These are phyloP conservation scores for Pterophyllum scalare DNA, from an alignment of 2,113 vertebrate genomes.

Conservation along the genomic window DNA sequence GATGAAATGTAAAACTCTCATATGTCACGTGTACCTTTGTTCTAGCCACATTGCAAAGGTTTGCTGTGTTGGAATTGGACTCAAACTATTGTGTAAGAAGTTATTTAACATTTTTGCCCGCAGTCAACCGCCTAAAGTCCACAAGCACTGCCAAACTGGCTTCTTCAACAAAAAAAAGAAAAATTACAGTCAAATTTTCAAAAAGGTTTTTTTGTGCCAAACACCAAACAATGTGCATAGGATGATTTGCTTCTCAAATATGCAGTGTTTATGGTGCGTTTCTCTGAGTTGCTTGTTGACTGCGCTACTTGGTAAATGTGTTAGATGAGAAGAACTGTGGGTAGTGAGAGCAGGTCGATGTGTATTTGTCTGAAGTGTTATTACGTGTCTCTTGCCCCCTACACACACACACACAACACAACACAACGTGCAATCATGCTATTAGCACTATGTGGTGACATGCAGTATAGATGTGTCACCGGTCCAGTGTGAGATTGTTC, in stretches of 20 bases:
- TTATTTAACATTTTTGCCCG: slow-evolving; percentile 45
- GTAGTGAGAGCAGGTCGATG: slow-evolving; percentile 58
- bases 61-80: slow-evolving; percentile 57
- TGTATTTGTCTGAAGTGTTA: slow-evolving; percentile 66
- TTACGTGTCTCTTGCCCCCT: slow-evolving; percentile 43
- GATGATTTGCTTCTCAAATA: slow-evolving; percentile 61
- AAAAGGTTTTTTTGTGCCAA: slow-evolving; percentile 58
- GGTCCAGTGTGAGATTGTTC: slow-evolving; percentile 65
- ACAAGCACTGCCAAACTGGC: slow-evolving; percentile 71
- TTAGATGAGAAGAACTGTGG: slow-evolving; percentile 61
- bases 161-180: slow-evolving; percentile 29
- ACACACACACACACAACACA: slow-evolving; percentile 15
- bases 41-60: slow-evolving; percentile 38
- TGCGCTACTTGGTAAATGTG: slow-evolving; percentile 50
- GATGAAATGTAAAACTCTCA: slow-evolving; percentile 58
- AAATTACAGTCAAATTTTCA: slow-evolving; percentile 26
- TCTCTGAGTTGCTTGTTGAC: slow-evolving; percentile 54
- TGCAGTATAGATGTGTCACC: slow-evolving; percentile 64
- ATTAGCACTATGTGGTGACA: slow-evolving; percentile 64
- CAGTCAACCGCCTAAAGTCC: slow-evolving; percentile 46
- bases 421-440: slow-evolving; percentile 67
- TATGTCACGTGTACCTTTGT: slow-evolving; percentile 65
- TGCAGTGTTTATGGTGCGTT: slow-evolving; percentile 64
- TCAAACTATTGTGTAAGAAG: slow-evolving; percentile 46
- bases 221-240: slow-evolving; percentile 56